phyloP scores from a whole-genome alignment of 2,797 vertebrate genomes.

The Calcarius lapponicus region DNA sequence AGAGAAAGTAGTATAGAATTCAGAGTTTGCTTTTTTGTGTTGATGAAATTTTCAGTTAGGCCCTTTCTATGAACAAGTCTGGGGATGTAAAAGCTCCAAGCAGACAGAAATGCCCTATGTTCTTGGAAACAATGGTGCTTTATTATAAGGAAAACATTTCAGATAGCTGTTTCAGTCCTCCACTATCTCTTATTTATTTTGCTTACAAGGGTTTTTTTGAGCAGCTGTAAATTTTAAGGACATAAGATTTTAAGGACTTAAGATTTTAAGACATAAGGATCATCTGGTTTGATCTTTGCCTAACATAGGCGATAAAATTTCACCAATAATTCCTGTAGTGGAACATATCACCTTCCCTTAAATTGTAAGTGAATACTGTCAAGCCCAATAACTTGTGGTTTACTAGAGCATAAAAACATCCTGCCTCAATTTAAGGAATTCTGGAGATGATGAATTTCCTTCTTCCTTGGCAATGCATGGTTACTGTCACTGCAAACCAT shows the following conservation, averaged over 20 bases:
- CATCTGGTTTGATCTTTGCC: conserved; percentile 28
- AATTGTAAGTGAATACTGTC: conserved; percentile 29
- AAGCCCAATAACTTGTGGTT: background rate
- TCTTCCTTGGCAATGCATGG: conserved; percentile 1
- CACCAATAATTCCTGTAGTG: conserved; percentile 8
- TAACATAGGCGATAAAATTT: conserved; percentile 36
- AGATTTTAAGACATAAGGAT: conserved; percentile 17
- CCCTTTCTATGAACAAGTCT: background rate
- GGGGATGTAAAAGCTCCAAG: background rate
- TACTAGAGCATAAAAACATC: conserved; percentile 36
- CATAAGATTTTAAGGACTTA: too few species aligned
- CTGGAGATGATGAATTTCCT: conserved; percentile 18
- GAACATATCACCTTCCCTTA: background rate
- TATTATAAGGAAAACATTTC: background rate
- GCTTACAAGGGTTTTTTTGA: background rate
- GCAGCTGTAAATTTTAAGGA: conserved; percentile 8
- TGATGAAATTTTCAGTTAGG: background rate
- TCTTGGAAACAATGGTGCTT: background rate
- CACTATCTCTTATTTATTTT: background rate
- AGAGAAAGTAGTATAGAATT: background rate
- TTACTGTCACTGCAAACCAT: conserved; percentile 4
- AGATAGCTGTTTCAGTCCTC: background rate
- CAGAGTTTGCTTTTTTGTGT: background rate
- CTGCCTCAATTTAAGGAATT: conserved; percentile 37
- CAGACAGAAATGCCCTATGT: background rate